Evolutionary conservation across 1,140 invertebrate genomes (phyloP), one percentile per base, ranked within the genome.

Genomic region (Drosophila mauritiana): DNA sequence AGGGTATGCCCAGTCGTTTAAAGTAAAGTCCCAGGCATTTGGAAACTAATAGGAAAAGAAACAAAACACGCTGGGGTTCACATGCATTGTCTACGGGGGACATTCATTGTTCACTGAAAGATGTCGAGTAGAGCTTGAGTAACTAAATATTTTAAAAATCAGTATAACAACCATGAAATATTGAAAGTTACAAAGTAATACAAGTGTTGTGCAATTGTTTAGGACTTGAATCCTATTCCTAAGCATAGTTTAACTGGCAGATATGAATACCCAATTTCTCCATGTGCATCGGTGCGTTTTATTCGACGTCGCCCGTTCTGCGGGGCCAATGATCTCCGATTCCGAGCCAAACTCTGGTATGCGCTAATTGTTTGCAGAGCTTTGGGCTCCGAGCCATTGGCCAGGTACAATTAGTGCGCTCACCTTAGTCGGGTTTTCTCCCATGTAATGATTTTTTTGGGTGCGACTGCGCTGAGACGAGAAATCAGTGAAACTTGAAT

Each of bases 401-500:
- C 73, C 70, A 65, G 61, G 52, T 55, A 63, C 73, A 75, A 75
- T 75, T 75, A 75, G 73, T 54, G 53, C 72, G 73, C 53, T 74
- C 73, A 75, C 73, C 72, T 75, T 75, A 74, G 73, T 75, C 40
- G 61, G 79, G 68, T 88, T 86, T 86, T 88, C 83, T 88, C 83
- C 62, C 53, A 59, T 64, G 65, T 52, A 70, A 59, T 55, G 64
- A 37, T 27, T 57, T 52, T 80, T 86, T 86, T 86, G 83, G 83
- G 83, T 86, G 83, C 83, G 82, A 86, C 82, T 65, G 57, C 45
- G 27, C 15, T 20, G 63, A 62, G 59, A 83, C 83, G 84, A 80
- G 84, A 88, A 88, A 88, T 89, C 84, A 88, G 84, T 88, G 84
- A 89, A 89, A 89, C 84, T 89, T 89, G 84, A 89, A 89, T 89